Percentiles rank a stretch among this genome's conserved stretches.
Conservation (phyloP, 2,888 invertebrate species). For the Phortica magna region DNA sequence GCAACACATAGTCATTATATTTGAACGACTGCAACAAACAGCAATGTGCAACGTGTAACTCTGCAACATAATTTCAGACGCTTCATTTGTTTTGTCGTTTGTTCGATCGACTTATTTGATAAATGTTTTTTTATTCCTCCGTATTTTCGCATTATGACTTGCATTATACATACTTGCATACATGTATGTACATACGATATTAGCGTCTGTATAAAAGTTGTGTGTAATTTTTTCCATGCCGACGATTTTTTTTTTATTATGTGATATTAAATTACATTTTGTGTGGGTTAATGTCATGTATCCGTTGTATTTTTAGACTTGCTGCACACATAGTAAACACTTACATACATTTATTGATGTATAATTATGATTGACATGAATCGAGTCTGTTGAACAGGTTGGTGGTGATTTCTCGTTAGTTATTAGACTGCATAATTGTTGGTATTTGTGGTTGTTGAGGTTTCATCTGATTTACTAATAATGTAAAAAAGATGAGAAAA, state of each 20-base stretch:
- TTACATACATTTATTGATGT: conserved; percentile 1
- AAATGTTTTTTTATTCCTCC: conserved; percentile 56
- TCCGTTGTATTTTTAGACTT: conserved; percentile 7
- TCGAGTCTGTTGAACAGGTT: background rate
- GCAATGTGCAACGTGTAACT: conserved; percentile 3
- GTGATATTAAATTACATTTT: conserved; percentile 46
- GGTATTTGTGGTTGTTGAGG: background rate
- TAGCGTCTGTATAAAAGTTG: background rate
- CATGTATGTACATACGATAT: background rate
- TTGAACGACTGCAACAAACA: conserved; percentile 15
- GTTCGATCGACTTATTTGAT: conserved; percentile 43
- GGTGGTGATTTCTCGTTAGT: background rate
- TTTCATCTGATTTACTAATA: background rate
- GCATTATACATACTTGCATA: background rate
- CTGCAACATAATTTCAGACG: conserved; percentile 16
- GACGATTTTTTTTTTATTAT: background rate
- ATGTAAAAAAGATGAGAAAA: background rate
- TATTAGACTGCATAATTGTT: conserved; percentile 18
- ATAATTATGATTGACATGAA: conserved; percentile 11
- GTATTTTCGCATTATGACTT: conserved; percentile 46
- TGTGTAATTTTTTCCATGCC: background rate
- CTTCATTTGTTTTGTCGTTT: conserved; percentile 42
- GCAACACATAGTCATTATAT: background rate
- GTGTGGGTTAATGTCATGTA: conserved; percentile 51
- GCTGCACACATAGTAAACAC: background rate